Conservation (phyloP, 2,797 vertebrate species). For the Anguilla pacifica region DNA sequence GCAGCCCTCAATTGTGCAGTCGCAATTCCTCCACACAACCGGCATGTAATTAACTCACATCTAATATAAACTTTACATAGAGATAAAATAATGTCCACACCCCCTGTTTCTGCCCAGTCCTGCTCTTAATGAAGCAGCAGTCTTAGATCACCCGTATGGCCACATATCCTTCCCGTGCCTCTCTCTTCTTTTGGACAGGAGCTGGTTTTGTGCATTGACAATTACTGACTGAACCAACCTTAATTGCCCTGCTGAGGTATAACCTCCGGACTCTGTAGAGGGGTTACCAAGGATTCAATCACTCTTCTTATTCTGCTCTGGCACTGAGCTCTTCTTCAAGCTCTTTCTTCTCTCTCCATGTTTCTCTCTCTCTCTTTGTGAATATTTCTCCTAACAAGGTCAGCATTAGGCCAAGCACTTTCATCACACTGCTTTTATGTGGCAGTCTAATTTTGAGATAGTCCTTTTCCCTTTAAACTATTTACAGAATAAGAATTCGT, state of each 20-base stretch:
- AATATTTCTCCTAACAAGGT: background rate
- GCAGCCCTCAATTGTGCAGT: too few relatives aligned
- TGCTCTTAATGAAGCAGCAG: background rate
- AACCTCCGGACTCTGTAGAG: background rate
- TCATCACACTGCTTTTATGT: too few relatives aligned
- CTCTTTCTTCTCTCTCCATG: background rate
- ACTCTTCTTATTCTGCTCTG: background rate
- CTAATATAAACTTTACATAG: too few relatives aligned
- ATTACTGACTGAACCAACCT: background rate
- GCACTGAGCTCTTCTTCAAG: background rate
- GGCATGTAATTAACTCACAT: too few relatives aligned
- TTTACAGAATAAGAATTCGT: too few relatives aligned
- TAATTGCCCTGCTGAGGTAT: background rate
- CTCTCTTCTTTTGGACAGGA: background rate
- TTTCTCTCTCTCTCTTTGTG: background rate
- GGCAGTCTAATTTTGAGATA: too few relatives aligned
- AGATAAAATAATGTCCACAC: too few relatives aligned
- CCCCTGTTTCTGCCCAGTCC: background rate
- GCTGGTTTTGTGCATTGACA: background rate
- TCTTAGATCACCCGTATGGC: background rate
- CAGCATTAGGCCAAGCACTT: too few relatives aligned
- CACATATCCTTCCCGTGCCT: background rate
- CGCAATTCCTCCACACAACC: too few relatives aligned
- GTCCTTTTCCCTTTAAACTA: too few relatives aligned
- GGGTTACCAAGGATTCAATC: background rate